Evolutionary conservation across 2,888 invertebrate species (phyloP), one percentile per base, ranked within the genome.

Genomic region (Brassicogethes aeneus): DNA sequence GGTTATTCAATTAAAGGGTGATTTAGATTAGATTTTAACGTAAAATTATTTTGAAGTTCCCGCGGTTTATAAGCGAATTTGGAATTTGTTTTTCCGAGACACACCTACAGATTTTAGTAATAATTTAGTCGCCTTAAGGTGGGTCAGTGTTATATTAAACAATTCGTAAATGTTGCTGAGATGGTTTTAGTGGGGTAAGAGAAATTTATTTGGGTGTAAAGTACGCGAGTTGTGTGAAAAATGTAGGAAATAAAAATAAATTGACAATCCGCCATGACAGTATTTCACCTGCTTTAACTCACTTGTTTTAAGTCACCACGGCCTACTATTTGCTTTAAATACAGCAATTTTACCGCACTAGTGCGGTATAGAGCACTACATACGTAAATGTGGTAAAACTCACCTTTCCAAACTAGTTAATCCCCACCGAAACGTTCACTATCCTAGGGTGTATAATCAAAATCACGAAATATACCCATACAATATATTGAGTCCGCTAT

Each of bases 231-330:
- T n/a, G n/a, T n/a, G n/a, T n/a, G n/a, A n/a, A n/a, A n/a, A n/a
- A n/a, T n/a, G n/a, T n/a, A n/a, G n/a, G n/a, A n/a, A n/a, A n/a
- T n/a, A n/a, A n/a, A n/a, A n/a, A n/a, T 57, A 57, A 60, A 61
- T 59, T 61, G 58, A 57, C 59, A 60, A 60, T 23, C 61, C 63
- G 65, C 65, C 65, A 65, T 64, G 64, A 64, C 64, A 64, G 59
- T 58, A 50, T 45, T 58, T 53, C 57, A 60, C 59, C 59, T 60
- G 58, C 58, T 55, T 50, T 46, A 48, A 46, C 47, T 48, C 48
- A 39, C 45, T 49, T 43, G 46, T 40, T 44, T 42, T 34, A 17
- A 16, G 33, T 23, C 10, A 7, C 23, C 23, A 23, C 23, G 23
- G 23, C 23, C 23, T 23, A 23, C 23, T 23, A n/a, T n/a, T n/a